These are phyloP conservation scores for Cariama cristata DNA, from an alignment of 2,113 vertebrate species.

Conservation along the genomic window DNA sequence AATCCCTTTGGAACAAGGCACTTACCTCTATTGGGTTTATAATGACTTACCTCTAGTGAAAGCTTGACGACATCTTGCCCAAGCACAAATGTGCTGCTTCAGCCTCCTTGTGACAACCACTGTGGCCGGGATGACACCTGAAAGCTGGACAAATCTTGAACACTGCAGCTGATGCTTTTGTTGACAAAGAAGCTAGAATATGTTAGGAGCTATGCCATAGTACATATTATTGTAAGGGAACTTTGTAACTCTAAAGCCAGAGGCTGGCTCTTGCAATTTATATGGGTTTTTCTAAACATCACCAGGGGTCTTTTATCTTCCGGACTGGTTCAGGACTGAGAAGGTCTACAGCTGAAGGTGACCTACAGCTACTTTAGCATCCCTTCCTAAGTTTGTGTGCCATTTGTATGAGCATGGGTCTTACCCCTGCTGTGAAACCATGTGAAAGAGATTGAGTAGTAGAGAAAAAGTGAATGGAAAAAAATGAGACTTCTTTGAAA, in stretches of 20 bases:
- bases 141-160: not conserved
- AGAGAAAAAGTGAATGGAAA: not conserved
- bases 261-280: not conserved
- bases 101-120: not conserved
- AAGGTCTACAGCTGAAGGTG: not conserved
- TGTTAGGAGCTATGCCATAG: not conserved
- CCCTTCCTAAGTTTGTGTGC: not conserved
- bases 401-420: not conserved
- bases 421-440: not conserved
- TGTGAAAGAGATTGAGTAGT: not conserved
- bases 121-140: not conserved
- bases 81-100: not conserved
- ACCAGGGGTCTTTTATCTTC: not conserved
- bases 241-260: fast-evolving
- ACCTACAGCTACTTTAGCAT: not conserved
- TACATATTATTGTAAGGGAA: not conserved
- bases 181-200: not conserved
- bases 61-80: fast-evolving
- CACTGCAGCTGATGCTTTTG: not conserved
- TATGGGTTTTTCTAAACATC: not conserved
- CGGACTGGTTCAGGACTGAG: not conserved
- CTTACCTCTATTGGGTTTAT: no score
- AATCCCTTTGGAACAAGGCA: not conserved
- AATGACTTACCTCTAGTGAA: not conserved
- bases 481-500: not conserved